These are phyloP conservation scores for Trachymyrmex cornetzi DNA, from an alignment of 1,140 invertebrate species.

Conservation along the genomic window DNA sequence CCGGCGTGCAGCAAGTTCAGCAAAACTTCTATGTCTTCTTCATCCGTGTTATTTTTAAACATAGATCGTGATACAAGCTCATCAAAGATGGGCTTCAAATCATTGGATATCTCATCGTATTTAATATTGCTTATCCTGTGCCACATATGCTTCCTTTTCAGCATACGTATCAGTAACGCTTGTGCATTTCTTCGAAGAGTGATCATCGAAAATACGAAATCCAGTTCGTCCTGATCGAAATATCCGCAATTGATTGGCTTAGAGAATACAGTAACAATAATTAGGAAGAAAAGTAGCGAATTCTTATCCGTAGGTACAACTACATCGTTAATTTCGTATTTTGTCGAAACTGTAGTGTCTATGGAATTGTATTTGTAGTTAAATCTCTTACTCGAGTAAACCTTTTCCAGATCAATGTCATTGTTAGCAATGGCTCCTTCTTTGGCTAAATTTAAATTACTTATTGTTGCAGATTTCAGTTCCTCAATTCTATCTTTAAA, in stretches of 20 bases:
- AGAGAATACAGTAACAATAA: constrained; percentile 77
- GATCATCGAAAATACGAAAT: constrained; percentile 77
- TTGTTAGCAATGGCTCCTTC: constrained; percentile 70
- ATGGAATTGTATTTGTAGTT: constrained; percentile 57
- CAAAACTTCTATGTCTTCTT: constrained; percentile 64
- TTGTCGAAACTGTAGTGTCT: constrained; percentile 56
- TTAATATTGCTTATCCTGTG: constrained; percentile 73
- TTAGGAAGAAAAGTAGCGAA: constrained; percentile 73
- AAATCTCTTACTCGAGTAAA: constrained; percentile 75
- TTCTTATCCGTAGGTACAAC: constrained; percentile 71
- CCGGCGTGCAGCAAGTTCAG: constrained; percentile 76
- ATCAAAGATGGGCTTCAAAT: constrained; percentile 71
- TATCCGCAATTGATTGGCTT: constrained; percentile 82
- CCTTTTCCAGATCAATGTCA: constrained; percentile 79
- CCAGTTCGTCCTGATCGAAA: constrained; percentile 78
- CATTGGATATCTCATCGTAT: constrained; percentile 70
- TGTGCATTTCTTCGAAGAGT: constrained; percentile 74
- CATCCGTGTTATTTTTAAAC: constrained; percentile 72
- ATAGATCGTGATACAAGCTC: constrained; percentile 74
- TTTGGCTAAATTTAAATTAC: constrained; percentile 79
- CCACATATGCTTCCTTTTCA: constrained; percentile 79
- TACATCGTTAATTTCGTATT: constrained; percentile 77
- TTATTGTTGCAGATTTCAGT: constrained; percentile 63
- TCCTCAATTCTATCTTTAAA: constrained; percentile 55
- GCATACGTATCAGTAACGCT: constrained; percentile 79